These are phyloP conservation scores for Fistularia tabacaria DNA, from an alignment of 2,797 vertebrate genomes.

Conservation along the genomic window DNA sequence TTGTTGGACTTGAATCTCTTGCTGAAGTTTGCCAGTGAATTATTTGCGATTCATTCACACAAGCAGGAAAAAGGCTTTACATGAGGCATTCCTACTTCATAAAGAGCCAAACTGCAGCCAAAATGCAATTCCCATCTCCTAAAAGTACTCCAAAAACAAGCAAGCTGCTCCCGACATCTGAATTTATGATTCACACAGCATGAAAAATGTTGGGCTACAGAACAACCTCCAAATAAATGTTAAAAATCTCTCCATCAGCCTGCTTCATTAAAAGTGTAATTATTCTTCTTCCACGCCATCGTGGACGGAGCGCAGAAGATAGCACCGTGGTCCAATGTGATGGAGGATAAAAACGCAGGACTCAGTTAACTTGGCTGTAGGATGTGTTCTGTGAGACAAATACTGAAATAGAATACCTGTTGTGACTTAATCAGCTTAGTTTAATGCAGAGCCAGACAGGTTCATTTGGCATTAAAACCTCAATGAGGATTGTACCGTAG, in stretches of 20 bases:
- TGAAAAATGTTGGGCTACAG: no score
- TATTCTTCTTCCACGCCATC: no score
- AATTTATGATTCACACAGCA: no score
- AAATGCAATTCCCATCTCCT: constrained; percentile 19
- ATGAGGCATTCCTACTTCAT: constrained; percentile 63
- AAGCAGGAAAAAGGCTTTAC: constrained; percentile 53
- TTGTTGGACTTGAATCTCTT: constrained; percentile 32
- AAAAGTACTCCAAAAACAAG: no score
- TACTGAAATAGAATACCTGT: constrained; percentile 52
- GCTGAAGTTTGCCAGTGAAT: constrained; percentile 40
- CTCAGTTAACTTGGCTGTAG: constrained; percentile 13
- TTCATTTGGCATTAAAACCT: constrained; percentile 56
- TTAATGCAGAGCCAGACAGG: constrained; percentile 57
- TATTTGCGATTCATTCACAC: constrained; percentile 62
- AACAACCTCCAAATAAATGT: no score
- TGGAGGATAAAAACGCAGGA: neutral
- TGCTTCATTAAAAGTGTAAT: constrained; percentile 7
- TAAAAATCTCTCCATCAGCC: constrained; percentile 10
- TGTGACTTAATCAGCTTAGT: constrained; percentile 55
- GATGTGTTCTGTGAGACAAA: constrained; percentile 42
- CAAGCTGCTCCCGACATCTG: no score
- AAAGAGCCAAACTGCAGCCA: constrained; percentile 35
- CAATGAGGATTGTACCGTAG: constrained; percentile 26
- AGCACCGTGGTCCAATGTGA: no score
- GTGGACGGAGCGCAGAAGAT: neutral